Conservation (phyloP, 2,113 vertebrate genomes). For the Perca fluviatilis region DNA sequence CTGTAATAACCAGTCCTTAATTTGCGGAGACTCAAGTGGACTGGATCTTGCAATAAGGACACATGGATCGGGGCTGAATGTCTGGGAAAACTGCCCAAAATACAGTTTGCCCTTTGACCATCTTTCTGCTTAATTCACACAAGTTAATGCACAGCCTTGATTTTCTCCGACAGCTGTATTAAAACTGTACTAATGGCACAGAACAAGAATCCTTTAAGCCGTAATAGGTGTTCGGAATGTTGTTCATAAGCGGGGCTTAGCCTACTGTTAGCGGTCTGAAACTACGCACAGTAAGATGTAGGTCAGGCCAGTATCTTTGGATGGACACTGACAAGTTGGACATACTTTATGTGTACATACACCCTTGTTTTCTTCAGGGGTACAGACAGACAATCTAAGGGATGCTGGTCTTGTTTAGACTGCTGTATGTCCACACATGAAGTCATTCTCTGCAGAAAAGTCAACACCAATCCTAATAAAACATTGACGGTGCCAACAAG, state of each 20-base stretch:
- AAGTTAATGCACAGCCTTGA: conserved; percentile 34
- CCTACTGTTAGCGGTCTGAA: conserved; percentile 70
- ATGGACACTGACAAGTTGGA: conserved; percentile 34
- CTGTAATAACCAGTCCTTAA: conserved; percentile 43
- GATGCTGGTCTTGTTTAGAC: conserved; percentile 27
- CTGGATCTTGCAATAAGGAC: conserved; percentile 53
- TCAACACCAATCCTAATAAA: conserved; percentile 40
- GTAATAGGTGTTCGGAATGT: conserved; percentile 51
- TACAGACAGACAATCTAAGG: conserved; percentile 44
- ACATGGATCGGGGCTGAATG: conserved; percentile 28
- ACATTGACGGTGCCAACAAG: conserved; percentile 34
- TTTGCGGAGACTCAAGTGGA: conserved; percentile 17
- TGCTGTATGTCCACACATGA: conserved; percentile 22
- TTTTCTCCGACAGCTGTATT: conserved; percentile 48
- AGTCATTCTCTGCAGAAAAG: conserved; percentile 35
- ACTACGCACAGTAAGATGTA: conserved; percentile 59
- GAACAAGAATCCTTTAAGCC: conserved; percentile 58
- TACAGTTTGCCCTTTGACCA: conserved; percentile 19
- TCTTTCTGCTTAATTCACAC: conserved; percentile 42
- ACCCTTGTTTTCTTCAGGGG: conserved; percentile 24
- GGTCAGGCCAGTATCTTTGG: conserved; percentile 56
- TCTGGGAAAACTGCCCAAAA: conserved; percentile 57
- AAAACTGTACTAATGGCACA: conserved; percentile 30
- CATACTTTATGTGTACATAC: conserved; percentile 1
- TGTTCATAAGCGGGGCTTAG: conserved; percentile 72